A percentile compares a stretch with the other conserved stretches of the same genome.
These are phyloP conservation scores for Xylocopa sonorina DNA, from an alignment of 1,140 invertebrate species.

Conservation along the genomic window DNA sequence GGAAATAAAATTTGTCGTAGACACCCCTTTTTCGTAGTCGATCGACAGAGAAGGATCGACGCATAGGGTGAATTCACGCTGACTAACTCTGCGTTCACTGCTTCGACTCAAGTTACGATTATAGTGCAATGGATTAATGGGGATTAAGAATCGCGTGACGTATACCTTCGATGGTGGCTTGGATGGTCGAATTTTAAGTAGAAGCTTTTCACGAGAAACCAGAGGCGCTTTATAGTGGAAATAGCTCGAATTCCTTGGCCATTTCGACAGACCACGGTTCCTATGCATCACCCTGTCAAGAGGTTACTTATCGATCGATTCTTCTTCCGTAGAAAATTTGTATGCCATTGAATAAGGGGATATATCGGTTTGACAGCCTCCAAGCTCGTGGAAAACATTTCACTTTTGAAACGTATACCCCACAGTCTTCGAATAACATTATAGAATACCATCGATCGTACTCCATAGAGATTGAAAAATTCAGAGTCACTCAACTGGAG, in stretches of 20 bases:
- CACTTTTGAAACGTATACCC: too few species aligned
- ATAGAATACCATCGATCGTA: too few species aligned
- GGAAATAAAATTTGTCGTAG: conserved; percentile 69
- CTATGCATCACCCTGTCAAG: neutral
- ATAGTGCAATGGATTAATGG: conserved; percentile 61
- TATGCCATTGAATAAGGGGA: neutral
- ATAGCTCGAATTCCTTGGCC: neutral
- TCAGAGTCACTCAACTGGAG: too few species aligned
- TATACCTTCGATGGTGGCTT: neutral
- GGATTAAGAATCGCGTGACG: conserved; percentile 57
- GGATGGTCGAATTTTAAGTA: neutral
- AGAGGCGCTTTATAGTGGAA: conserved; percentile 1
- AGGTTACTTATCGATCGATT: neutral
- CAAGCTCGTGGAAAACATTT: neutral
- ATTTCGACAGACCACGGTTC: neutral
- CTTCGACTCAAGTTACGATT: conserved; percentile 62
- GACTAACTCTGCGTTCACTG: conserved; percentile 30
- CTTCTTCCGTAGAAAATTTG: neutral
- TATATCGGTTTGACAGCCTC: too few species aligned
- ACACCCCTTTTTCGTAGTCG: conserved; percentile 8
- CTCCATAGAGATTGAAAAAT: too few species aligned
- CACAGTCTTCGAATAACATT: too few species aligned
- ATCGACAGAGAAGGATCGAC: conserved; percentile 6
- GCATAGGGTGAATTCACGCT: conserved; percentile 62
- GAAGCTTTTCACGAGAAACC: conserved; percentile 23